Percentiles rank a stretch among this genome's conserved stretches.
phyloP scores from a whole-genome alignment of 2,888 invertebrate genomes.

The Tiphia femorata region DNA sequence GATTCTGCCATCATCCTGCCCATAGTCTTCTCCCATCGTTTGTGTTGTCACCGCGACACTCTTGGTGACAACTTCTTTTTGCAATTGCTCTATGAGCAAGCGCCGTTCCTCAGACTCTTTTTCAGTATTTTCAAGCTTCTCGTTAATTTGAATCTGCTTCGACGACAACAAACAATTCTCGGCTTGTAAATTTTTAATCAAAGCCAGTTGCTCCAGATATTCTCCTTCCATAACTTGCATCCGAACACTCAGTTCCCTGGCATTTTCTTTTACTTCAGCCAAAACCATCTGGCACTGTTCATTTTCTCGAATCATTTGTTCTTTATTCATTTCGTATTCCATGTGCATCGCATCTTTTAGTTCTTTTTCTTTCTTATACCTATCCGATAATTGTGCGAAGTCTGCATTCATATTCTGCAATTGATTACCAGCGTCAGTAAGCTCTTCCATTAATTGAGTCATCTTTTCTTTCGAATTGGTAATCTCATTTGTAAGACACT shows the following conservation, averaged over 20 bases:
- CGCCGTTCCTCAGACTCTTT: conserved; percentile 58
- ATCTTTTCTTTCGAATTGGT: conserved; percentile 38
- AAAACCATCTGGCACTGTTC: conserved; percentile 51
- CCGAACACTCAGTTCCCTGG: conserved; percentile 61
- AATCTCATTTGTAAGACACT: conserved; percentile 35
- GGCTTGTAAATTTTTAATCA: conserved; percentile 57
- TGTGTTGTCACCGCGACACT: conserved; percentile 17
- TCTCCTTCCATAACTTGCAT: conserved; percentile 65
- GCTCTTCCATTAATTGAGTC: conserved; percentile 30
- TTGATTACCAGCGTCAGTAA: conserved; percentile 43
- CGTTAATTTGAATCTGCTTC: conserved; percentile 66
- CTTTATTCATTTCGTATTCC: conserved; percentile 38
- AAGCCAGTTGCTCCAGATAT: conserved; percentile 57
- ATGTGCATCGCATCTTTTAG: conserved; percentile 24
- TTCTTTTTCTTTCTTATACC: conserved; percentile 26
- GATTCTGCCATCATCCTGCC: conserved; percentile 17
- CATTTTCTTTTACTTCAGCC: conserved; percentile 61
- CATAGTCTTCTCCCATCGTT: conserved; percentile 18
- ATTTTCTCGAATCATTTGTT: conserved; percentile 24
- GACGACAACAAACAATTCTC: conserved; percentile 60
- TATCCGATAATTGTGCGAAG: conserved; percentile 9
- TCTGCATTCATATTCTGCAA: conserved; percentile 32
- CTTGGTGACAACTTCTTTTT: conserved; percentile 42
- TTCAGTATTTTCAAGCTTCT: conserved; percentile 58
- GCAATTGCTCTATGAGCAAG: conserved; percentile 47